A percentile compares a stretch with the other conserved stretches of the same genome.
These are phyloP conservation scores for Dipus sagitta DNA, from an alignment of 2,797 vertebrate genomes.

Conservation along the genomic window DNA sequence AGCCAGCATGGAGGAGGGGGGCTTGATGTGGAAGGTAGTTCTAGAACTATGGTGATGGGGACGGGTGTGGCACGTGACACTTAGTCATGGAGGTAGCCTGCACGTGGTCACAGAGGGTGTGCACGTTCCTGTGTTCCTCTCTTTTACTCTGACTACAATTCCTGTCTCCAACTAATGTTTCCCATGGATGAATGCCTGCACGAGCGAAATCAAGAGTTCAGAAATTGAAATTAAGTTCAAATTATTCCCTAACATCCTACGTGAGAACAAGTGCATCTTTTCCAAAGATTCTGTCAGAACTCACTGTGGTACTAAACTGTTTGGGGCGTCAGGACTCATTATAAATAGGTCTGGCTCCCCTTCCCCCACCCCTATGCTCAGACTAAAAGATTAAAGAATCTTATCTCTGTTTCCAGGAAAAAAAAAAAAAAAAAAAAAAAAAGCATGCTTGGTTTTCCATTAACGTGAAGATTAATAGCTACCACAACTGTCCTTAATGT, in stretches of 20 bases:
- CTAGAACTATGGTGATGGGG: accelerated
- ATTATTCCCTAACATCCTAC: not conserved
- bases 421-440: no score
- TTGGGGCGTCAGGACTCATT: not conserved
- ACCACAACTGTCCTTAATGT: not conserved
- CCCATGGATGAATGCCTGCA: not conserved
- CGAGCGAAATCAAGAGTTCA: not conserved
- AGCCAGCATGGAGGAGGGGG: not conserved
- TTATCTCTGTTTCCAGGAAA: not conserved
- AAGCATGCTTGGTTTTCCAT: not conserved
- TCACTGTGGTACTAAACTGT: not conserved
- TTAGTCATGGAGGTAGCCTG: not conserved
- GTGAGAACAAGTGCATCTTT: constrained; percentile 3
- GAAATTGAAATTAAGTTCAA: not conserved
- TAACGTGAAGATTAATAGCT: constrained; percentile 44
- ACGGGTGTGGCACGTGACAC: accelerated
- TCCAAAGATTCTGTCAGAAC: not conserved
- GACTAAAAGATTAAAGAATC: not conserved
- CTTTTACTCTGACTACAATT: not conserved
- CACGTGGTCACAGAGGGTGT: not conserved
- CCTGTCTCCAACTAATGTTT: not conserved
- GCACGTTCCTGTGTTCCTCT: not conserved
- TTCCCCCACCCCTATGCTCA: not conserved
- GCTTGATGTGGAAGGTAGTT: not conserved
- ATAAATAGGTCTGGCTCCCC: not conserved